Evolutionary conservation across 2,888 invertebrate genomes (phyloP).

Genomic region (Mesorhabditis sp.): DNA sequence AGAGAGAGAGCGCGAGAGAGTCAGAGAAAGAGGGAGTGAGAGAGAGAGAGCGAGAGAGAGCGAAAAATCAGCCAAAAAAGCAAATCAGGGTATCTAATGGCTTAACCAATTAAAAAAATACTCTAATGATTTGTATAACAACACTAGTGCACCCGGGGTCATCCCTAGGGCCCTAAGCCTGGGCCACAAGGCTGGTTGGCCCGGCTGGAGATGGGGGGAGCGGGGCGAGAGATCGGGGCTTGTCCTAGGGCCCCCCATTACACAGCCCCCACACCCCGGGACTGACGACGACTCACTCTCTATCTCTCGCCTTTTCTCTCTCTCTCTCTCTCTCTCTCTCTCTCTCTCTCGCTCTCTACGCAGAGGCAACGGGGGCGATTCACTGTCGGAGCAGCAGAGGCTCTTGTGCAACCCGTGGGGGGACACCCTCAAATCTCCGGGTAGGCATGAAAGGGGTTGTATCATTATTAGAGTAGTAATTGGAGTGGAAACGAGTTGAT

Average conservation of each 20-base stretch:
- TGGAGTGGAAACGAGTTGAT: too few species aligned
- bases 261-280: constrained; percentile 8
- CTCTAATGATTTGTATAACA: too few species aligned
- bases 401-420: too few species aligned
- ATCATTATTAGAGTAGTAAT: too few species aligned
- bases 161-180: background rate
- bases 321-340: constrained; percentile 13
- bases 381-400: too few species aligned
- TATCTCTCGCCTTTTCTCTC: background rate
- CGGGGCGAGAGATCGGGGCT: constrained; percentile 3
- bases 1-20: constrained; percentile 6
- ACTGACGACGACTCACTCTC: constrained; percentile 11
- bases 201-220: background rate
- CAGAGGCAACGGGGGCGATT: too few species aligned
- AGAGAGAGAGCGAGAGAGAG: background rate
- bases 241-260: constrained; percentile 8
- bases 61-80: too few species aligned
- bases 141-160: background rate
- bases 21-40: background rate
- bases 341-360: too few species aligned
- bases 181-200: constrained; percentile 3
- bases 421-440: too few species aligned
- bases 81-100: too few species aligned
- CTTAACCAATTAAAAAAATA: too few species aligned
- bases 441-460: too few species aligned